Evolutionary conservation across 2,888 invertebrate genomes (phyloP), one percentile per base, ranked within the genome.

Genomic region (Blera fallax): DNA sequence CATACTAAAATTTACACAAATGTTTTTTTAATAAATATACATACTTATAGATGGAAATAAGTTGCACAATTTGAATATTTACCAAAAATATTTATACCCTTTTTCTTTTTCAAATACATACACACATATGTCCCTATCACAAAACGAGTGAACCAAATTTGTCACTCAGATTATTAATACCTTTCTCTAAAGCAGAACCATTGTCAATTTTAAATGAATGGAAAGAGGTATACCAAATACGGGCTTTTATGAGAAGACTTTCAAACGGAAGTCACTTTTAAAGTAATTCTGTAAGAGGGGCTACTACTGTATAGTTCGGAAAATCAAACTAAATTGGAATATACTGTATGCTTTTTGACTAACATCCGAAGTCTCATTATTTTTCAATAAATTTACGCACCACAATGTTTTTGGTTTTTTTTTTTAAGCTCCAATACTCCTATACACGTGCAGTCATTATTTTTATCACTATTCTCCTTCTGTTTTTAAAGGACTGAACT

Each of bases 391-490:
- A 52, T 50, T 52, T 18, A 50, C 65, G 54, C 69, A 69, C 40
- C 54, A 69, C 34, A 67, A 14, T 29, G 4, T 54, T 48, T 14
- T 32, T 54, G 16, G 11, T 27, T 58, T 18, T 73, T n/a, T 29
- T 65, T 50, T 45, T 58, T 65, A 45, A 16, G 34, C 32, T 45
- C 56, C 56, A 56, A 58, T 48, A 65, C 21, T 50, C 40, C 29
- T 58, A 8, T 50, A 34, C 58, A 58, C 60, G 40, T 43, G 60
- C 60, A 62, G 60, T 67, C 50, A 64, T 52, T 24, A 6, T 45
- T 52, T n/a, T 69, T 54, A 70, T 62, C 69, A 52, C 78, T 52
- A 34, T 43, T 62, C 40, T 50, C 21, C 21, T 65, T 50, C 37
- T 58, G 8, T 50, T 72, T 24, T 18, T 45, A 40, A 69, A 54